Evolutionary conservation across 2,113 vertebrate genomes (phyloP).

Genomic region (Perca flavescens): DNA sequence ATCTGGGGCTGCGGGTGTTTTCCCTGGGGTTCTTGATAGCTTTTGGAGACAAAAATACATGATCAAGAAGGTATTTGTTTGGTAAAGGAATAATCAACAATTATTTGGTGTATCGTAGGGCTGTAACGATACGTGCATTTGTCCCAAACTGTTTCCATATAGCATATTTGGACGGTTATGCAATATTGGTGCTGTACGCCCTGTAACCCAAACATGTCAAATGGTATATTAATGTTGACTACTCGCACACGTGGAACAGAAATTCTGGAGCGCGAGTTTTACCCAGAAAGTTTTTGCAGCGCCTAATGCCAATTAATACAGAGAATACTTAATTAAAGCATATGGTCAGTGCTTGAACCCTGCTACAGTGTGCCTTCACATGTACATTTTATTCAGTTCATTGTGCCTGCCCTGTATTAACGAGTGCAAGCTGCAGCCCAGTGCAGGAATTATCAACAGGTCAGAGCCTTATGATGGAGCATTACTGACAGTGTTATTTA

Average conservation of each 20-base stretch:
- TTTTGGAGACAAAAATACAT: conserved; percentile 66
- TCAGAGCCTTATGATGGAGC: background rate
- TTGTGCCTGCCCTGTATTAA: background rate
- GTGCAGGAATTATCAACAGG: background rate
- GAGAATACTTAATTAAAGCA: too few relatives aligned
- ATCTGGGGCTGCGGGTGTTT: conserved; percentile 94
- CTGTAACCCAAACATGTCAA: too few relatives aligned
- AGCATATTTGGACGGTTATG: too few relatives aligned
- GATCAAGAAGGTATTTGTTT: background rate
- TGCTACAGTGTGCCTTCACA: background rate
- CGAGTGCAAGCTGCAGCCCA: background rate
- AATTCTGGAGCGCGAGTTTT: too few relatives aligned
- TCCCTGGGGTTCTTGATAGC: conserved; percentile 96
- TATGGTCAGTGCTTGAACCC: too few relatives aligned
- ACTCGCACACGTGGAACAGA: too few relatives aligned
- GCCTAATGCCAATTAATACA: too few relatives aligned
- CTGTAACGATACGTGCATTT: too few relatives aligned
- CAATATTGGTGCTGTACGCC: too few relatives aligned
- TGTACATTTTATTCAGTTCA: background rate
- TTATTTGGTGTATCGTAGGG: background rate
- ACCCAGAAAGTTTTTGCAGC: too few relatives aligned
- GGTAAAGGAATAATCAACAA: conserved; percentile 1
- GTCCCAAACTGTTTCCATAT: too few relatives aligned
- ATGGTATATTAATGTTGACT: too few relatives aligned
- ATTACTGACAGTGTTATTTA: background rate